phyloP scores from a whole-genome alignment of 2,888 invertebrate genomes.

The Micoletzkya japonica region DNA sequence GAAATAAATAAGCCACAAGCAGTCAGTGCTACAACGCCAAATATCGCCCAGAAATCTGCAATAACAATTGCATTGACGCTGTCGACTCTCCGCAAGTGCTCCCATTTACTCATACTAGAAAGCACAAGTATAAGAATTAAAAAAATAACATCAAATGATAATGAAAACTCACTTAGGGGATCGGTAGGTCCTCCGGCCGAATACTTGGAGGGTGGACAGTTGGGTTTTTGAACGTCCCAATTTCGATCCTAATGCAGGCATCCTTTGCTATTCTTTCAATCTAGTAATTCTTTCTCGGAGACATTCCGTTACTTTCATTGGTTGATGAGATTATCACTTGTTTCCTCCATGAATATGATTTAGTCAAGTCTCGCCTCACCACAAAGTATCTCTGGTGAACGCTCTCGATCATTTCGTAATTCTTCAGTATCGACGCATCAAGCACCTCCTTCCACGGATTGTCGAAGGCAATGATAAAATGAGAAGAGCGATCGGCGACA shows the following conservation, averaged over 20 bases:
- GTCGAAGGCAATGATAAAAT: too few relatives aligned
- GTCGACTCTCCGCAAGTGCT: neutral
- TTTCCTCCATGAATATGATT: too few relatives aligned
- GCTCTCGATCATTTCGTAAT: constrained; percentile 9
- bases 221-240: neutral
- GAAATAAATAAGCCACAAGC: constrained; percentile 10
- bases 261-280: neutral
- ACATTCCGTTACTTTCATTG: too few relatives aligned
- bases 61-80: too few relatives aligned
- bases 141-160: neutral
- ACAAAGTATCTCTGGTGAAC: neutral
- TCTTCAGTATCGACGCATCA: neutral
- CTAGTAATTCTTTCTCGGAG: too few relatives aligned
- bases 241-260: neutral
- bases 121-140: too few relatives aligned
- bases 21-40: neutral
- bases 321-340: too few relatives aligned
- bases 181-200: neutral
- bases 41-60: constrained; percentile 19
- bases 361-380: too few relatives aligned
- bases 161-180: constrained; percentile 8
- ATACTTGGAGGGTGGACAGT: neutral
- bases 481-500: too few relatives aligned
- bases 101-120: too few relatives aligned
- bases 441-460: neutral